These are phyloP conservation scores for Cydia pomonella DNA, from an alignment of 1,140 invertebrate species.

Conservation along the genomic window DNA sequence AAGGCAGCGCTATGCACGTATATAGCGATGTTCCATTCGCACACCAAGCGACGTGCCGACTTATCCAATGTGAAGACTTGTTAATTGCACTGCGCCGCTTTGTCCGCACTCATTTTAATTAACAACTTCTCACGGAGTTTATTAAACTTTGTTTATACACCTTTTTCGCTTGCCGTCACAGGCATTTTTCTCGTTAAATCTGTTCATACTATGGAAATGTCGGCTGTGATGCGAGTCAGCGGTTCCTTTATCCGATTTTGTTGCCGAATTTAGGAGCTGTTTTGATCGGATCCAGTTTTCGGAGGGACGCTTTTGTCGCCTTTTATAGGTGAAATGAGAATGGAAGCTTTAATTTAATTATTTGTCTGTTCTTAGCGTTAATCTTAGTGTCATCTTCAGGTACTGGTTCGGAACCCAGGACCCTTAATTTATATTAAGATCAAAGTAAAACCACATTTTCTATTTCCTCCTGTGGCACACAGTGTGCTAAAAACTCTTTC, in stretches of 20 bases:
- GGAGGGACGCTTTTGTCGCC: background rate
- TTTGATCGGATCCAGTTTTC: background rate
- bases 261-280: background rate
- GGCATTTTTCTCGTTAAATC: slow-evolving; percentile 21
- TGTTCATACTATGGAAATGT: background rate
- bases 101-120: slow-evolving; percentile 38
- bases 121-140: slow-evolving; percentile 37
- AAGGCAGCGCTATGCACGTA: too few species aligned
- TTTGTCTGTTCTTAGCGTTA: slow-evolving; percentile 11
- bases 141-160: slow-evolving; percentile 40
- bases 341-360: background rate
- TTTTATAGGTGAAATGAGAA: background rate
- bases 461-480: too few species aligned
- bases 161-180: slow-evolving; percentile 22
- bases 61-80: background rate
- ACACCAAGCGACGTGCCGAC: too few species aligned
- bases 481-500: too few species aligned
- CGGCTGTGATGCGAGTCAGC: slow-evolving; percentile 2
- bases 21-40: too few species aligned
- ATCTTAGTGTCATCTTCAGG: slow-evolving; percentile 12
- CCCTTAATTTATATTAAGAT: too few species aligned
- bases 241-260: background rate
- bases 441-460: too few species aligned
- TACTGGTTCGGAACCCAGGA: too few species aligned
- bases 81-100: slow-evolving; percentile 31